phyloP scores from a whole-genome alignment of 2,113 vertebrate genomes.

The Anser cygnoides region DNA sequence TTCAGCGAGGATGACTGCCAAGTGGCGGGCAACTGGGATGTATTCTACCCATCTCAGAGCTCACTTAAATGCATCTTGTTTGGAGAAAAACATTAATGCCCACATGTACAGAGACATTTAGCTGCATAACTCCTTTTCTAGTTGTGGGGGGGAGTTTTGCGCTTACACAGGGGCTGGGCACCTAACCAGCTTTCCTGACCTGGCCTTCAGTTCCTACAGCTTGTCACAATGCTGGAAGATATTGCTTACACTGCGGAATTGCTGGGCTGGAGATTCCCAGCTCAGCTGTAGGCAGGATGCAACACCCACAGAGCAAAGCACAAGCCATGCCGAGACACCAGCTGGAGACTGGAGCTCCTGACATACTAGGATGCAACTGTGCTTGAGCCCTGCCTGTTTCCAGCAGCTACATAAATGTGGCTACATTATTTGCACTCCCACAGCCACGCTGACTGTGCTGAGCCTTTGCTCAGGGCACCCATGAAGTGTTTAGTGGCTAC shows the following conservation, averaged over 20 bases:
- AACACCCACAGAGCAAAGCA: neutral
- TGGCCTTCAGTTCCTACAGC: neutral
- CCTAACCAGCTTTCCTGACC: neutral
- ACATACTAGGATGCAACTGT: neutral
- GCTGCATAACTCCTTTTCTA: neutral
- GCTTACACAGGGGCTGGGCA: neutral
- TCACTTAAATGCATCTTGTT: neutral
- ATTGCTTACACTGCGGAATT: neutral
- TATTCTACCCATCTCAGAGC: conserved; percentile 1
- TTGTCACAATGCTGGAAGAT: neutral
- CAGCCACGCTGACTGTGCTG: neutral
- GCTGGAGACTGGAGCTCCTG: neutral
- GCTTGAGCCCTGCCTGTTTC: neutral
- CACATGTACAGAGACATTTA: neutral
- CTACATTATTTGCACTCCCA: neutral
- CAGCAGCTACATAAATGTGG: neutral
- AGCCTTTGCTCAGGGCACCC: neutral
- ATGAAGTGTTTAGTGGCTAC: neutral
- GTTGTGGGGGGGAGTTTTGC: neutral
- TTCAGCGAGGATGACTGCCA: conserved; percentile 3
- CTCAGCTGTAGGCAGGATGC: neutral
- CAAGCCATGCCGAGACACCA: conserved; percentile 13
- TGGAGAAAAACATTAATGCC: neutral
- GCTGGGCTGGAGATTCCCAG: neutral
- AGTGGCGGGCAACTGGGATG: neutral